phyloP scores from a whole-genome alignment of 2,888 invertebrate species.

The Clitarchus hookeri region DNA sequence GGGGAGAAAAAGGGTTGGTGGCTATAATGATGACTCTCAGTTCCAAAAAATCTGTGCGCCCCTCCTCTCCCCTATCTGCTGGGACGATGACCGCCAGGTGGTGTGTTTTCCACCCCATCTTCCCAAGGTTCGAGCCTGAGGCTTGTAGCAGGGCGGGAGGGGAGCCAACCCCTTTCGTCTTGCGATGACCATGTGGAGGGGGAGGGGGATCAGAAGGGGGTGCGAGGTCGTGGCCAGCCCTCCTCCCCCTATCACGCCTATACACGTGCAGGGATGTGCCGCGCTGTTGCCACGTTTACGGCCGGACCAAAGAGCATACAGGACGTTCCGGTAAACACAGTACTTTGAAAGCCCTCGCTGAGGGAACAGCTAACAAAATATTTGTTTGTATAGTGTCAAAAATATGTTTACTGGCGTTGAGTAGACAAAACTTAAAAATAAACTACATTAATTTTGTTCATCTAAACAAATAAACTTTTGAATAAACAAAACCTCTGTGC shows the following conservation, averaged over 20 bases:
- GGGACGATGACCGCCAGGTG: slow-evolving; percentile 3
- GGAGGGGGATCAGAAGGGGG: background rate
- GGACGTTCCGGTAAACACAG: no score
- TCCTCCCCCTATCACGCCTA: background rate
- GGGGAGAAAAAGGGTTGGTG: background rate
- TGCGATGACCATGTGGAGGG: background rate
- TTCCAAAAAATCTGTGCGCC: background rate
- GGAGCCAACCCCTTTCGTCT: background rate
- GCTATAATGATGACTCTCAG: slow-evolving; percentile 14
- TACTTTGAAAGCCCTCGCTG: no score
- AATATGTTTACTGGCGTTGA: no score
- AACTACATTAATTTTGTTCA: no score
- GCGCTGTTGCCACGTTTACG: background rate
- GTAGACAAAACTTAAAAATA: no score
- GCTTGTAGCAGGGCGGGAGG: background rate
- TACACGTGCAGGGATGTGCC: background rate
- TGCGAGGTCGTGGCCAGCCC: background rate
- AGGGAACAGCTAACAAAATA: no score
- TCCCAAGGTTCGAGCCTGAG: background rate
- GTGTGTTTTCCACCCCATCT: background rate
- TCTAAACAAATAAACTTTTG: no score
- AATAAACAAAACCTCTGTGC: no score
- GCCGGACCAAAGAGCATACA: no score
- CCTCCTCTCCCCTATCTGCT: background rate
- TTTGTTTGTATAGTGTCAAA: no score